Evolutionary conservation across 1,140 invertebrate genomes (phyloP).

Genomic region (Holcopasites calliopsidis): DNA sequence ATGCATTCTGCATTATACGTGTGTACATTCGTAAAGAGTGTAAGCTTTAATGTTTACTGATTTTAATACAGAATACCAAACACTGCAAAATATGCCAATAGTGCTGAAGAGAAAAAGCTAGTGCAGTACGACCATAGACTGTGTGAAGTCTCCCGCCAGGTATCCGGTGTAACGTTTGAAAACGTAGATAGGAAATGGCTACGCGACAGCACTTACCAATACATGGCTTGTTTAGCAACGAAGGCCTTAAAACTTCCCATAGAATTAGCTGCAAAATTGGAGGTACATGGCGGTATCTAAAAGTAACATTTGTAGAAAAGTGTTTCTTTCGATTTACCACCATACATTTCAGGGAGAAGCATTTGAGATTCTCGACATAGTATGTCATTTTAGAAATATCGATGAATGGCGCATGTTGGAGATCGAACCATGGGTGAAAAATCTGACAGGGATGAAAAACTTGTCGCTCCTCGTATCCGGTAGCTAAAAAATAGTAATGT

Average conservation of each 20-base stretch:
- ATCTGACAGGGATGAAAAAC: slow-evolving; percentile 48
- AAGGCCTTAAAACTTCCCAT: slow-evolving; percentile 41
- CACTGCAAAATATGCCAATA: not conserved
- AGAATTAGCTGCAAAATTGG: slow-evolving; percentile 38
- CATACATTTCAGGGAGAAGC: slow-evolving; percentile 26
- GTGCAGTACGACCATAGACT: not conserved
- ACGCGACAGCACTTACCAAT: slow-evolving; percentile 38
- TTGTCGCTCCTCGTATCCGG: slow-evolving; percentile 60
- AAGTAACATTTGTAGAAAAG: not conserved
- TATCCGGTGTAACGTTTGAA: slow-evolving; percentile 51
- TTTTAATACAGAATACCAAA: not conserved
- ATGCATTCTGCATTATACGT: no score
- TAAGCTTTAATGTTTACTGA: no score
- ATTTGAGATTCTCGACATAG: slow-evolving; percentile 49
- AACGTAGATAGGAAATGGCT: slow-evolving; percentile 54
- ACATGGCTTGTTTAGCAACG: slow-evolving; percentile 42
- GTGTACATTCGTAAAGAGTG: no score
- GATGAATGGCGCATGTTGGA: slow-evolving; percentile 43
- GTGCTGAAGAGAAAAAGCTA: not conserved
- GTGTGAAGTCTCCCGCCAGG: slow-evolving; percentile 23
- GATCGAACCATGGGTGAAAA: slow-evolving; percentile 49
- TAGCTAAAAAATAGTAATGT: slow-evolving; percentile 22
- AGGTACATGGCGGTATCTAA: slow-evolving; percentile 39
- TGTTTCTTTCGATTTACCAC: not conserved
- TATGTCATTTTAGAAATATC: slow-evolving; percentile 47